Conservation (phyloP, 2,888 invertebrate species). For the Ophonus ardosiacus region DNA sequence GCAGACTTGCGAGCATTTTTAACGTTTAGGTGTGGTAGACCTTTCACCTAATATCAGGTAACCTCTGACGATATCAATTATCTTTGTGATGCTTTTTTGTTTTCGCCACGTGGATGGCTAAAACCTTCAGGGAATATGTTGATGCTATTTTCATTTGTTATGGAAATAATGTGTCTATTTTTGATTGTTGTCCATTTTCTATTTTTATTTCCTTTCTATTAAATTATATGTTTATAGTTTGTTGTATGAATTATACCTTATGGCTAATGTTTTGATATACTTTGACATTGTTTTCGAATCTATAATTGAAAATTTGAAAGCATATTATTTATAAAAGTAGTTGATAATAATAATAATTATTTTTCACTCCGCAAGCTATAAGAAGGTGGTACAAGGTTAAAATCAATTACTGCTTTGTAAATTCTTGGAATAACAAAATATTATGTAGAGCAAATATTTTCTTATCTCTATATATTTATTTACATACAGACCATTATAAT, state of each 20-base stretch:
- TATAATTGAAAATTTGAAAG: background rate
- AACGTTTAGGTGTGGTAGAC: slow-evolving; percentile 51
- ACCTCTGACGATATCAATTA: background rate
- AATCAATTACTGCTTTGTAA: background rate
- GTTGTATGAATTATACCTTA: background rate
- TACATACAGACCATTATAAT: background rate
- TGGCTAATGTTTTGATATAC: background rate
- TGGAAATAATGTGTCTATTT: background rate
- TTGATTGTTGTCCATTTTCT: background rate
- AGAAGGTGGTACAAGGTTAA: background rate
- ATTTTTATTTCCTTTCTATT: slow-evolving; percentile 3
- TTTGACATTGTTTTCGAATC: background rate
- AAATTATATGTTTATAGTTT: background rate
- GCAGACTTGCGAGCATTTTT: slow-evolving; percentile 5
- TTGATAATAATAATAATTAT: background rate
- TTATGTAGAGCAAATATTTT: background rate
- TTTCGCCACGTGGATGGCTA: background rate
- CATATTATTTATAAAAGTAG: background rate
- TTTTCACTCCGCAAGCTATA: background rate
- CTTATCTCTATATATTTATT: background rate
- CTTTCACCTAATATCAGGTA: slow-evolving; percentile 54
- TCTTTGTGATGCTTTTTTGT: slow-evolving; percentile 2
- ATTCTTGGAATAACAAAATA: background rate
- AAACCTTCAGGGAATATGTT: background rate
- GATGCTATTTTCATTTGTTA: background rate